Percentiles rank a stretch among this genome's conserved stretches.
phyloP scores from a whole-genome alignment of 2,113 vertebrate species.

The Phycodurus eques region DNA sequence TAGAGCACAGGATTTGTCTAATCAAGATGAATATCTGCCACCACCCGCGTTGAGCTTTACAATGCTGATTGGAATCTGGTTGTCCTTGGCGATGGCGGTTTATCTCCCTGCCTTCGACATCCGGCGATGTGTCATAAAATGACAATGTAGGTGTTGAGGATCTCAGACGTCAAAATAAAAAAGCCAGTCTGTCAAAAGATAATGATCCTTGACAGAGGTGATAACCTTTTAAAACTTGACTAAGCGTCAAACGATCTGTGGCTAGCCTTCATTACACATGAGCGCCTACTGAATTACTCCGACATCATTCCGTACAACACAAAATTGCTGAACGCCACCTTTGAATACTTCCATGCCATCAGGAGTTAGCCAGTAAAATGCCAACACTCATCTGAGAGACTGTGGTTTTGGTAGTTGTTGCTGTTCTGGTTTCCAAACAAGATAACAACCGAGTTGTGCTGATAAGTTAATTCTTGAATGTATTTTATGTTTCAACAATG shows the following conservation, averaged over 20 bases:
- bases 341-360: not conserved
- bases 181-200: slow-evolving; percentile 32
- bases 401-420: not conserved
- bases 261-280: slow-evolving; percentile 12
- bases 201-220: slow-evolving; percentile 22
- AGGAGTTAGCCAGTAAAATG: not conserved
- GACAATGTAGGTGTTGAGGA: slow-evolving; percentile 38
- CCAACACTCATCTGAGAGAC: not conserved
- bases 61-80: slow-evolving; percentile 52
- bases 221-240: slow-evolving; percentile 38
- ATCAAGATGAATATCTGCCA: slow-evolving; percentile 57
- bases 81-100: slow-evolving; percentile 38
- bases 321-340: not conserved
- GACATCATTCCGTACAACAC: not conserved
- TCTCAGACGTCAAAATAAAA: slow-evolving; percentile 32
- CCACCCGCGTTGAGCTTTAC: slow-evolving; percentile 46
- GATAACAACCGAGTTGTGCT: not conserved
- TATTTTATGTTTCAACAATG: too few relatives aligned
- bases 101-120: slow-evolving; percentile 50
- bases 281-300: slow-evolving; percentile 26
- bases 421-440: not conserved
- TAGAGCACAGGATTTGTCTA: slow-evolving; percentile 22
- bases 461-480: not conserved
- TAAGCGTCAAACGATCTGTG: slow-evolving; percentile 23
- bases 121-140: slow-evolving; percentile 46